Conservation (phyloP, 2,888 invertebrate species). For the Philopedon plagiatum region DNA sequence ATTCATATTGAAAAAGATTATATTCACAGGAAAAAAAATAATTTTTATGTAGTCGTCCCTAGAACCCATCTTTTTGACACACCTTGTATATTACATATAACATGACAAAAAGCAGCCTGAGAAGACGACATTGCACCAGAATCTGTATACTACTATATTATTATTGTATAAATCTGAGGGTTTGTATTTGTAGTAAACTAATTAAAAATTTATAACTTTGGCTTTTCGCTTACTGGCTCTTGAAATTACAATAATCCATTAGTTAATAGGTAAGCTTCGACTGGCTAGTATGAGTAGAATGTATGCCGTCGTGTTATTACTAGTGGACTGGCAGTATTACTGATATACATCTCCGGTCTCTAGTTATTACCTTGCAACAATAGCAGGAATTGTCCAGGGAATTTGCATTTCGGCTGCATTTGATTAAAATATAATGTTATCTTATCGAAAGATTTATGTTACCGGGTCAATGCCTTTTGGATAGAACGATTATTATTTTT, state of each 20-base stretch:
- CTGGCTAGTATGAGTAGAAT: constrained; percentile 6
- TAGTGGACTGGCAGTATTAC: constrained; percentile 15
- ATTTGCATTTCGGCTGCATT: constrained; percentile 26
- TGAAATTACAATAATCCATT: constrained; percentile 2
- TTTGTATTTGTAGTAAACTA: too few species aligned
- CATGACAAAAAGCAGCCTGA: too few species aligned
- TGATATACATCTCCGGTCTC: constrained; percentile 37
- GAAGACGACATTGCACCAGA: too few species aligned
- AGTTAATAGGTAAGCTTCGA: not conserved
- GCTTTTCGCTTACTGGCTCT: not conserved
- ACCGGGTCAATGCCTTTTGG: not conserved
- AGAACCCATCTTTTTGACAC: too few species aligned
- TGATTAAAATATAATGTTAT: constrained; percentile 33
- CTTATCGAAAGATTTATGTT: constrained; percentile 33
- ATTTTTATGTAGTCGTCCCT: too few species aligned
- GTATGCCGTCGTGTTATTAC: constrained; percentile 6
- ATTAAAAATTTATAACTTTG: not conserved
- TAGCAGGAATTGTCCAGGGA: constrained; percentile 28
- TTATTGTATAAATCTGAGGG: too few species aligned
- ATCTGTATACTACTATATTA: too few species aligned
- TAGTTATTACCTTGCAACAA: constrained; percentile 38
- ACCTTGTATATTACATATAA: too few species aligned
- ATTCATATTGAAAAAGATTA: too few species aligned
- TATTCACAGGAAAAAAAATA: too few species aligned
- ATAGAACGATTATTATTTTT: too few species aligned